A percentile compares a stretch with the other conserved stretches of the same genome.
Evolutionary conservation across 2,113 vertebrate genomes (phyloP).

Genomic region (Chaenocephalus aceratus): DNA sequence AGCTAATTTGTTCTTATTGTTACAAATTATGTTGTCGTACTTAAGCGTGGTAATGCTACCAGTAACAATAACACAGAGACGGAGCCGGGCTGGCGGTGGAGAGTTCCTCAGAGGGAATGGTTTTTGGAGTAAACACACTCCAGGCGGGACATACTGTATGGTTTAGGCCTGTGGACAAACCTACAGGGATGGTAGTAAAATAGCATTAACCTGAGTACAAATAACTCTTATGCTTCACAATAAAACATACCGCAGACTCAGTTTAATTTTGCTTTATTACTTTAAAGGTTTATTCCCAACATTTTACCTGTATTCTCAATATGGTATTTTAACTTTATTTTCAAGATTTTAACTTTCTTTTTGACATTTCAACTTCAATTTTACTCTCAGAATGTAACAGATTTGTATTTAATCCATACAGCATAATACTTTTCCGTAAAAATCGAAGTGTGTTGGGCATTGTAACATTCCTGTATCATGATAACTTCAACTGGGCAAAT

Average conservation of each 20-base stretch:
- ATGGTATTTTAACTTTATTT: too few relatives aligned
- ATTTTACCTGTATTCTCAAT: too few relatives aligned
- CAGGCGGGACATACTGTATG: slow-evolving; percentile 33
- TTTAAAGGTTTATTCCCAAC: too few relatives aligned
- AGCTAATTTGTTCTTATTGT: slow-evolving; percentile 75
- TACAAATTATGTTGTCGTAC: slow-evolving; percentile 72
- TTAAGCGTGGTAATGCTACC: slow-evolving; percentile 75
- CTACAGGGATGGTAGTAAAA: too few relatives aligned
- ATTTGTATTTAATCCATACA: too few relatives aligned
- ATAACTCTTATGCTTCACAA: slow-evolving; percentile 28
- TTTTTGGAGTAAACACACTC: slow-evolving; percentile 64
- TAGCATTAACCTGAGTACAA: slow-evolving; percentile 55
- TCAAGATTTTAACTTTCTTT: too few relatives aligned
- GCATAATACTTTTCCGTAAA: too few relatives aligned
- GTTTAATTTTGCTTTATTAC: slow-evolving; percentile 15
- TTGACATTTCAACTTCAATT: too few relatives aligned
- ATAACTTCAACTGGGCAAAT: background rate
- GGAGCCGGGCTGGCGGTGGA: slow-evolving; percentile 17
- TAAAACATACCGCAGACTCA: slow-evolving; percentile 34
- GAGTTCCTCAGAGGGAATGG: slow-evolving; percentile 32
- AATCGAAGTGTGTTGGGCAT: background rate
- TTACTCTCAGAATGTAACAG: too few relatives aligned
- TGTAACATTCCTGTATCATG: background rate
- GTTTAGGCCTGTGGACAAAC: slow-evolving; percentile 43
- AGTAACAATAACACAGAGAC: slow-evolving; percentile 71